phyloP scores from a whole-genome alignment of 1,140 invertebrate genomes.

The Drosophila parvula region DNA sequence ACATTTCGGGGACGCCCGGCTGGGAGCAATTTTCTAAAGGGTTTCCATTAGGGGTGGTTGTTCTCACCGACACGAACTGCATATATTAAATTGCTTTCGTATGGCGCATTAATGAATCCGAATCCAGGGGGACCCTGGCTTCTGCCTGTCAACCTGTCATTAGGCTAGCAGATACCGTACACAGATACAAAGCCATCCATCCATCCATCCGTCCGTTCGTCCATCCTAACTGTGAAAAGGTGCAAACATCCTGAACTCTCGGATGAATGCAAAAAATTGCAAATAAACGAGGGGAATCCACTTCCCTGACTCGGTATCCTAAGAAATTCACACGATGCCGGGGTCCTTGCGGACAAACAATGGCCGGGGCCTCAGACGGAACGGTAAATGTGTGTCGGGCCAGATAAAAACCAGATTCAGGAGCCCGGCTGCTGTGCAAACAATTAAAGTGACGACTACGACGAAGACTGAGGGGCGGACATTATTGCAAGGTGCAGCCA shows the following conservation, averaged over 20 bases:
- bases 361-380: constrained; percentile 36
- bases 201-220: constrained; percentile 7
- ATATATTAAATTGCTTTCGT: constrained; percentile 77
- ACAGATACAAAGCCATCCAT: constrained; percentile 24
- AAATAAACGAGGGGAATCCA: constrained; percentile 43
- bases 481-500: constrained; percentile 54
- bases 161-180: constrained; percentile 50
- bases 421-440: constrained; percentile 66
- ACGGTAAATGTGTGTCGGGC: constrained; percentile 66
- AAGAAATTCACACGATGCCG: constrained; percentile 73
- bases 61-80: constrained; percentile 21
- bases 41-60: constrained; percentile 73
- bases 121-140: constrained; percentile 16
- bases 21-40: constrained; percentile 54
- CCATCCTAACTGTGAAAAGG: constrained; percentile 52
- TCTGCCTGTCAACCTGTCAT: constrained; percentile 62
- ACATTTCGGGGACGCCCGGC: constrained; percentile 43
- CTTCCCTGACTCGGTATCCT: constrained; percentile 35
- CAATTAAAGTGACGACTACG: constrained; percentile 63
- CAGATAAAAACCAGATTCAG: constrained; percentile 59
- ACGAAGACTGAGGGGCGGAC: constrained; percentile 9
- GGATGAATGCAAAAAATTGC: constrained; percentile 49
- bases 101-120: constrained; percentile 67
- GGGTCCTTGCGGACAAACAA: constrained; percentile 63
- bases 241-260: constrained; percentile 70